phyloP scores from a whole-genome alignment of 2,113 vertebrate species.

The Lophochroa leadbeateri region DNA sequence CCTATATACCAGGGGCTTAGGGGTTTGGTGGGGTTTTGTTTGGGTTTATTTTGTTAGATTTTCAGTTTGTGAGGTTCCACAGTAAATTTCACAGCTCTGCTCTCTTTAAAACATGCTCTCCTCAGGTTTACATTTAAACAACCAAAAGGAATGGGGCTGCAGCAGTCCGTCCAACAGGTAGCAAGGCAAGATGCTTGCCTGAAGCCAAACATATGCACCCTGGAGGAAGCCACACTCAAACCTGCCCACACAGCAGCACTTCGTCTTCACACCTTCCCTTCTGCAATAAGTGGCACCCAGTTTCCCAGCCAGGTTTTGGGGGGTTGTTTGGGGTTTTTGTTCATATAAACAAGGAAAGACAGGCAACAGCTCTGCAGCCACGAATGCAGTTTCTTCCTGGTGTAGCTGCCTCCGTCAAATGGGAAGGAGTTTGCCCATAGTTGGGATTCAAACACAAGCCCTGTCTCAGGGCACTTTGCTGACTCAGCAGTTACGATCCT shows the following conservation, averaged over 20 bases:
- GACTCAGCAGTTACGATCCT: fast-evolving
- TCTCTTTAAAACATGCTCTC: background rate
- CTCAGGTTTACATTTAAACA: background rate
- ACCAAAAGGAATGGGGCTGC: fast-evolving
- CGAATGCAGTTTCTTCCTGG: background rate
- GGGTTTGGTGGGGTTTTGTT: background rate
- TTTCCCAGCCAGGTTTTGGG: background rate
- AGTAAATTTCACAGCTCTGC: background rate
- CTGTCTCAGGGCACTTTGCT: background rate
- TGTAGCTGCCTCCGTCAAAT: background rate
- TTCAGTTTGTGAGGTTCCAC: background rate
- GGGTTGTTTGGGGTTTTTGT: background rate
- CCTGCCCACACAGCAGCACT: fast-evolving
- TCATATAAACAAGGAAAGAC: background rate
- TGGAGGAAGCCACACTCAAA: background rate
- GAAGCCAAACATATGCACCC: background rate
- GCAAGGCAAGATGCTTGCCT: background rate
- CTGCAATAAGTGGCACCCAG: background rate
- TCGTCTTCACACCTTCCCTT: background rate
- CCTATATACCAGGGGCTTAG: background rate
- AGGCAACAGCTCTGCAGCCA: background rate
- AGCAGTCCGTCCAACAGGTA: background rate
- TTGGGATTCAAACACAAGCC: background rate
- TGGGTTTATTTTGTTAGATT: background rate
- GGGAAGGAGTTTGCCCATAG: background rate